Conservation (phyloP, 2,113 vertebrate species). For the Anguilla japonica region DNA sequence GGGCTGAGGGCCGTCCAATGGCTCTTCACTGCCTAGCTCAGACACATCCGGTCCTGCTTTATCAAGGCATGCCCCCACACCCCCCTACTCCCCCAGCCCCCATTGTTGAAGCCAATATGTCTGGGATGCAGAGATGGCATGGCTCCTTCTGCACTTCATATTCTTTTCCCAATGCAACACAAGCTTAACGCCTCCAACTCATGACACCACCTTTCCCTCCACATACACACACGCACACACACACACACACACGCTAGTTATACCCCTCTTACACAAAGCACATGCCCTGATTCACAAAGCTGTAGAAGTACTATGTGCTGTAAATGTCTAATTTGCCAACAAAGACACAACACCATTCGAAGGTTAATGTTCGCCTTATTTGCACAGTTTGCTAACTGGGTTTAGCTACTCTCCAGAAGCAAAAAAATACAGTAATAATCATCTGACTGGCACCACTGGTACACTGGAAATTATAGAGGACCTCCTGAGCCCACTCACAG, state of each 20-base stretch:
- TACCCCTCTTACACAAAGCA: not conserved
- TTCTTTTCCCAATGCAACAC: no score
- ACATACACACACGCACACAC: not conserved
- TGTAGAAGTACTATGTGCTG: no score
- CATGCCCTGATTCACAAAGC: not conserved
- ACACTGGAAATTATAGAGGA: not conserved
- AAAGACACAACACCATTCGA: not conserved
- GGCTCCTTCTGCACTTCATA: no score
- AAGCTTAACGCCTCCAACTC: no score
- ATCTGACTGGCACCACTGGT: not conserved
- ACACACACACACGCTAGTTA: not conserved
- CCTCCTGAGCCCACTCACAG: not conserved
- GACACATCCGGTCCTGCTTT: not conserved
- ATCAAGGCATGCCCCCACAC: not conserved
- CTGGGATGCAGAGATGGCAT: no score
- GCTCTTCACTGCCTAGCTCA: not conserved
- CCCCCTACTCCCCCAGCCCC: no score
- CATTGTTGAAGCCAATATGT: no score
- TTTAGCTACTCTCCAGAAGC: not conserved
- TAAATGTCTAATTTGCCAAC: no score
- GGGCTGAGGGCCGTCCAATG: conserved; percentile 2
- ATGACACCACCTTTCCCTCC: no score
- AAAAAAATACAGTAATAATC: not conserved
- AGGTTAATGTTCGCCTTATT: not conserved
- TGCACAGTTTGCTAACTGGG: not conserved